phyloP scores from a whole-genome alignment of 2,888 invertebrate genomes.

The Acholoe squamosa region DNA sequence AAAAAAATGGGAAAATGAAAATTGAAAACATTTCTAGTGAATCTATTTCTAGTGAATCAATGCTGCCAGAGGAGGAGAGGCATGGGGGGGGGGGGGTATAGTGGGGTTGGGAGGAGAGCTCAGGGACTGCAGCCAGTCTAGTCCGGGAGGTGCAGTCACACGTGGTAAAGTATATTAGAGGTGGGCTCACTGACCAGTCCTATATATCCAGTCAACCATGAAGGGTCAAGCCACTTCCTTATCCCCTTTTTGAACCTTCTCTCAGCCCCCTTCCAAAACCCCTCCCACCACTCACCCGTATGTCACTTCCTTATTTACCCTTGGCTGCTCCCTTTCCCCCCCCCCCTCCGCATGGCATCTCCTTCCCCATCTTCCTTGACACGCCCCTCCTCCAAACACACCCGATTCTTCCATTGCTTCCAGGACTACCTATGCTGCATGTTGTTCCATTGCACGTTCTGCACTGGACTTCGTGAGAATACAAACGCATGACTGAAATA shows the following conservation, averaged over 20 bases:
- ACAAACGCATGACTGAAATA: too few relatives aligned
- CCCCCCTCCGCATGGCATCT: background rate
- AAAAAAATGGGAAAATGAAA: too few relatives aligned
- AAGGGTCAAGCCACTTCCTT: conserved; percentile 7
- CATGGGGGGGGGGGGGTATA: too few relatives aligned
- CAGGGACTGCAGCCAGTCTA: too few relatives aligned
- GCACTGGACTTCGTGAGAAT: too few relatives aligned
- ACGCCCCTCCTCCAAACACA: too few relatives aligned
- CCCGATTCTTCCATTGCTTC: too few relatives aligned
- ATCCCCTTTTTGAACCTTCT: background rate
- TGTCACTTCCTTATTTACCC: conserved; percentile 38
- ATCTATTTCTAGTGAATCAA: too few relatives aligned
- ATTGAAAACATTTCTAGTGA: too few relatives aligned
- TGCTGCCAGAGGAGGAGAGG: too few relatives aligned
- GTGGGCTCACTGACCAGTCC: conserved; percentile 22
- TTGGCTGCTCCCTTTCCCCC: background rate
- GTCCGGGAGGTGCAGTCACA: too few relatives aligned
- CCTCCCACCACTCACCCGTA: conserved; percentile 13
- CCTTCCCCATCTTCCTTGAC: background rate
- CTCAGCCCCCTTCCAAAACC: background rate
- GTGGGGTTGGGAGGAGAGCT: too few relatives aligned
- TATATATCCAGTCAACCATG: background rate
- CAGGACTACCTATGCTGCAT: background rate
- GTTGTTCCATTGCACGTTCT: background rate
- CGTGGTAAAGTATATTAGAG: conserved; percentile 3